Conservation (phyloP, 2,797 vertebrate genomes). For the Danio kyathit region DNA sequence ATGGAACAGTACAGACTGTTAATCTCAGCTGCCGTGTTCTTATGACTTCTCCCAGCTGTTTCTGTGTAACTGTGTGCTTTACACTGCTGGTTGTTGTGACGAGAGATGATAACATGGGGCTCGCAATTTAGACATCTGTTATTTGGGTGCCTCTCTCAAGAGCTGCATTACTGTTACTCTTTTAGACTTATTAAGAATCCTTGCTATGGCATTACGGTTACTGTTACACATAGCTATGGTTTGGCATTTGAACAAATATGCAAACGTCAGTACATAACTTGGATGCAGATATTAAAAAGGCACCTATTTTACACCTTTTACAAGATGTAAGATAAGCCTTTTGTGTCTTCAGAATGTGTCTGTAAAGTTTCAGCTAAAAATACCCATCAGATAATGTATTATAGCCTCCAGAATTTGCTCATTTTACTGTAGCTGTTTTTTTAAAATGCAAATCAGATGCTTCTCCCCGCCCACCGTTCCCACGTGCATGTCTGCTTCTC, state of each 20-base stretch:
- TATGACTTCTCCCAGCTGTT: conserved; percentile 57
- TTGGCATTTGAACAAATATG: background rate
- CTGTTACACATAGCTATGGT: background rate
- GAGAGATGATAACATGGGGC: background rate
- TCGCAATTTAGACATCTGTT: conserved; percentile 18
- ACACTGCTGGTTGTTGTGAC: conserved; percentile 37
- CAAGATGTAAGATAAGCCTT: too few relatives aligned
- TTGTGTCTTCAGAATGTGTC: too few relatives aligned
- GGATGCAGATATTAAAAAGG: too few relatives aligned
- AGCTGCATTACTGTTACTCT: background rate
- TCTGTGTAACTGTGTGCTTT: conserved; percentile 66
- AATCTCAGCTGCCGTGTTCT: conserved; percentile 62
- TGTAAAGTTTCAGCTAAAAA: too few relatives aligned
- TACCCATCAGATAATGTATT: too few relatives aligned
- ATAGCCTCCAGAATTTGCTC: too few relatives aligned
- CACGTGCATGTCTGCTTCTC: too few relatives aligned
- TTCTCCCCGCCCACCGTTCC: too few relatives aligned
- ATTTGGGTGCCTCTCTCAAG: background rate
- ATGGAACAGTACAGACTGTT: conserved; percentile 50
- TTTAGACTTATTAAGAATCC: background rate
- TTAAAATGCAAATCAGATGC: too few relatives aligned
- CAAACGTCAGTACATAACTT: background rate
- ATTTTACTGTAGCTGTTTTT: too few relatives aligned
- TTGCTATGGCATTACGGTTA: background rate
- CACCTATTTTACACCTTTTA: too few relatives aligned